Evolutionary conservation across 1,140 invertebrate genomes (phyloP).

Genomic region (Musca domestica): DNA sequence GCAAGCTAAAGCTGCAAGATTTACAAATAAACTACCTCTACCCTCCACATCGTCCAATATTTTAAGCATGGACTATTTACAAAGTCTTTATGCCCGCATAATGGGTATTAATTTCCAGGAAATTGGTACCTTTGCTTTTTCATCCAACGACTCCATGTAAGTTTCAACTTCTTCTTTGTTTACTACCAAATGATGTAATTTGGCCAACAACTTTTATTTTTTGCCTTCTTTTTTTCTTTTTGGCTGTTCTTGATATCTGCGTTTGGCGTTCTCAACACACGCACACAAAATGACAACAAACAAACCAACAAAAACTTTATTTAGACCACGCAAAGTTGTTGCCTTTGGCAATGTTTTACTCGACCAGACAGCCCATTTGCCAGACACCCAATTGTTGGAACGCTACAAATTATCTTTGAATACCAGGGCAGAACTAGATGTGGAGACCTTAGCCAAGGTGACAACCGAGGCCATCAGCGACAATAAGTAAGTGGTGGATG

Average conservation of each 20-base stretch:
- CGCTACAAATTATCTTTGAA: slow-evolving; percentile 39
- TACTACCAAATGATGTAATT: slow-evolving; percentile 2
- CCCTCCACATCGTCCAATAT: neutral
- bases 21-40: too few species aligned
- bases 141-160: slow-evolving; percentile 26
- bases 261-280: too few species aligned
- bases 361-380: slow-evolving; percentile 38
- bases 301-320: too few species aligned
- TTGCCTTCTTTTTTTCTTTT: neutral
- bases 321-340: slow-evolving; percentile 45
- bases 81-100: slow-evolving; percentile 41
- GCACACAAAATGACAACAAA: too few species aligned
- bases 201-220: neutral
- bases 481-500: slow-evolving; percentile 31
- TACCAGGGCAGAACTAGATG: slow-evolving; percentile 44
- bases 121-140: slow-evolving; percentile 17
- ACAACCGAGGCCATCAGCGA: slow-evolving; percentile 31
- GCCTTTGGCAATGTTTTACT: slow-evolving; percentile 50
- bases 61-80: slow-evolving; percentile 47
- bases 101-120: slow-evolving; percentile 30
- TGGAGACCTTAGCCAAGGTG: slow-evolving; percentile 37
- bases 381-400: slow-evolving; percentile 35
- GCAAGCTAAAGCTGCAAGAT: too few species aligned
- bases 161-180: neutral
- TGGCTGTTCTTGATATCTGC: too few species aligned